Evolutionary conservation across 2,113 vertebrate genomes (phyloP).

Genomic region (Amazona guildingii): DNA sequence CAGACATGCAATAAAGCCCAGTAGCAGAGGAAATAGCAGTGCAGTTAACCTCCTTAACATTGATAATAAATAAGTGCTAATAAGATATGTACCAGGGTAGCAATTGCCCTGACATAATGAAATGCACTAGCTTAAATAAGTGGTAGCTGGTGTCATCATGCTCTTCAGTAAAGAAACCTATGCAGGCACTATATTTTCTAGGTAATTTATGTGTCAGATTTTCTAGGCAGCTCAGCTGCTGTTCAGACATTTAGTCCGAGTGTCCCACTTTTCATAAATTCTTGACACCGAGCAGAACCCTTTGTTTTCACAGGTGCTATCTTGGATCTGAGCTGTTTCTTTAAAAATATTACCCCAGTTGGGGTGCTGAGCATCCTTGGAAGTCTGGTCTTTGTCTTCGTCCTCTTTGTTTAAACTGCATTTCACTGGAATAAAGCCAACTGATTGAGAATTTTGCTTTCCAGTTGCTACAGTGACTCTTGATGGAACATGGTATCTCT

Average conservation of each 20-base stretch:
- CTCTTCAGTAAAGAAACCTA: background rate
- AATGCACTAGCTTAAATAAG: constrained; percentile 53
- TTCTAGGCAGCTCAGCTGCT: constrained; percentile 16
- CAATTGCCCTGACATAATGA: constrained; percentile 69
- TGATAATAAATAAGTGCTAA: constrained; percentile 76
- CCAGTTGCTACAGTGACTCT: background rate
- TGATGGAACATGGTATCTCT: background rate
- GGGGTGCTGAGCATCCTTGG: background rate
- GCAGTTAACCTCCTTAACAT: constrained; percentile 74
- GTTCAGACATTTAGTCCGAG: constrained; percentile 8
- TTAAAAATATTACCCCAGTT: background rate
- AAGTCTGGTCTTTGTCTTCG: background rate
- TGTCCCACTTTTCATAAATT: constrained; percentile 25
- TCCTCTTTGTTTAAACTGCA: background rate
- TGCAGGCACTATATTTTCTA: background rate
- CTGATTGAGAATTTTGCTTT: background rate
- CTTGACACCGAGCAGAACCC: background rate
- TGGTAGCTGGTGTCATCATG: constrained; percentile 1
- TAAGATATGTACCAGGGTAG: constrained; percentile 66
- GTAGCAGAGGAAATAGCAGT: constrained; percentile 74
- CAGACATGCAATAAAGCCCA: constrained; percentile 62
- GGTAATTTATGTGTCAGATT: constrained; percentile 20
- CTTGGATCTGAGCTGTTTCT: background rate
- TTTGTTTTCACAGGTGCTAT: constrained; percentile 50
- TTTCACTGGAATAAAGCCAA: background rate